Base-by-base conservation (phyloP, 35 echinoderm and acorn worm species). In the Heliocidaris tuberculata region DNA sequence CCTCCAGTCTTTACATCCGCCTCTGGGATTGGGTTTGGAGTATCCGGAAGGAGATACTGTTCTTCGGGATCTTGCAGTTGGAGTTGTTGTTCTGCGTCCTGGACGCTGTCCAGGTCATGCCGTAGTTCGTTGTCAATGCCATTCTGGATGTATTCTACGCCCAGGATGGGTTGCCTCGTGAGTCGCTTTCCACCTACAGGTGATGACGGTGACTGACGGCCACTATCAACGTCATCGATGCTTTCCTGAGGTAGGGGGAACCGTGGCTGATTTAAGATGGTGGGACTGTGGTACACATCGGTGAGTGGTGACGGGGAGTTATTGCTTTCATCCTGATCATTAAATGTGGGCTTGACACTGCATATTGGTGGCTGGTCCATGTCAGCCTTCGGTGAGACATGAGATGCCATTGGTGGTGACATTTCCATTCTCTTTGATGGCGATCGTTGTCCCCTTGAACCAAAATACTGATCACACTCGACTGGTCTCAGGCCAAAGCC, bases 141-240 rank as follows among this genome's bases (percentile, higher is more conserved):
- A 50, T 97, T 97, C 60, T 97, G 96, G 90, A 97, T 97, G 48
- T 97, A 97, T 49, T 97, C 96, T 13, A 97, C 31, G 24, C 96
- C 96, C 5, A 97, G 94, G 13, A 97, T 95, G 3, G 96, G 96
- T 35, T 93, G 94, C 30, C 96, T 31, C 0, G 96, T 94, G 5
- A 93, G 86, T 13, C 93, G 93, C 13, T 88, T 96, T 6, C 49
- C 86, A 27, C 32, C 56, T 9, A 21, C 13, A 30, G 52, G 12
- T 59, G 50, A 50, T 13, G 48, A 86, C 2, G 85, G 50, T 47
- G 21, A 50, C 21, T 30, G 60, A 70, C 19, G 31, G 27, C 16
- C 90, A 31, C 9, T 31, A 17, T 30, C 90, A 50, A 31, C 90
- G 16, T 17, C 30, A 24, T 59, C 42, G 6, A n/a, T 70, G 35